Percentiles rank a stretch among this genome's conserved stretches.
Conservation (phyloP, 2,888 invertebrate species). For the Drosophila formosana region DNA sequence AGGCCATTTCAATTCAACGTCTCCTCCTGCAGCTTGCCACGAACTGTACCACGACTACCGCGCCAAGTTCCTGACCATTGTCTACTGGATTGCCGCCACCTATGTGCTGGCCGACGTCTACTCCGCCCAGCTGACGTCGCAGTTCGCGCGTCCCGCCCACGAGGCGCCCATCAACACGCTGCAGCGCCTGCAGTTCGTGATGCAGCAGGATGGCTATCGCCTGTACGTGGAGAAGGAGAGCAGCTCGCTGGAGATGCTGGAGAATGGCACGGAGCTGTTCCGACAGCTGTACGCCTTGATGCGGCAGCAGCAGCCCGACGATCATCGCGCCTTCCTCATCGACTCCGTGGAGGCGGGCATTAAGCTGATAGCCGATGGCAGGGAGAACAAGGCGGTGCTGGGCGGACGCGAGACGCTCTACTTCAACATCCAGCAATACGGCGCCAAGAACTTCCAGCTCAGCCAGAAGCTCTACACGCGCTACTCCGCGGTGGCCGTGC, state of each 20-base stretch:
- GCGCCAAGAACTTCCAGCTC: slow-evolving; percentile 87
- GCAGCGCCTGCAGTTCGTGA: slow-evolving; percentile 88
- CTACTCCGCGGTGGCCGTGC: slow-evolving; percentile 91
- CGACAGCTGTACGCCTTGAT: slow-evolving; percentile 89
- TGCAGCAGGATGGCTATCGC: slow-evolving; percentile 88
- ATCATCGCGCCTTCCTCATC: slow-evolving; percentile 86
- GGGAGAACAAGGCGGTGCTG: slow-evolving; percentile 88
- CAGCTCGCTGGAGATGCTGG: slow-evolving; percentile 89
- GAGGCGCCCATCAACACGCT: slow-evolving; percentile 89
- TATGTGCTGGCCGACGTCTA: slow-evolving; percentile 93
- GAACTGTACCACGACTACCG: slow-evolving; percentile 88
- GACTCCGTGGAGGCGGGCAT: slow-evolving; percentile 91
- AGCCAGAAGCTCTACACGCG: slow-evolving; percentile 92
- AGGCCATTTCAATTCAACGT: too few species aligned
- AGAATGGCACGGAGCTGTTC: slow-evolving; percentile 92
- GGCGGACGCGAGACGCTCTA: slow-evolving; percentile 91
- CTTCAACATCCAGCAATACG: slow-evolving; percentile 91
- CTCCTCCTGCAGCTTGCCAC: slow-evolving; percentile 72
- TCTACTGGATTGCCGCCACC: slow-evolving; percentile 91
- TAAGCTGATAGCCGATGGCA: slow-evolving; percentile 87
- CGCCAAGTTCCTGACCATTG: slow-evolving; percentile 89
- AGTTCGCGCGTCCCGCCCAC: slow-evolving; percentile 90
- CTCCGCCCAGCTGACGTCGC: slow-evolving; percentile 91
- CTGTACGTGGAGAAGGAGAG: slow-evolving; percentile 91
- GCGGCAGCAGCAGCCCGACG: slow-evolving; percentile 85